Base-by-base conservation (phyloP, 2,888 invertebrate genomes). In the Pyrrhia umbra region DNA sequence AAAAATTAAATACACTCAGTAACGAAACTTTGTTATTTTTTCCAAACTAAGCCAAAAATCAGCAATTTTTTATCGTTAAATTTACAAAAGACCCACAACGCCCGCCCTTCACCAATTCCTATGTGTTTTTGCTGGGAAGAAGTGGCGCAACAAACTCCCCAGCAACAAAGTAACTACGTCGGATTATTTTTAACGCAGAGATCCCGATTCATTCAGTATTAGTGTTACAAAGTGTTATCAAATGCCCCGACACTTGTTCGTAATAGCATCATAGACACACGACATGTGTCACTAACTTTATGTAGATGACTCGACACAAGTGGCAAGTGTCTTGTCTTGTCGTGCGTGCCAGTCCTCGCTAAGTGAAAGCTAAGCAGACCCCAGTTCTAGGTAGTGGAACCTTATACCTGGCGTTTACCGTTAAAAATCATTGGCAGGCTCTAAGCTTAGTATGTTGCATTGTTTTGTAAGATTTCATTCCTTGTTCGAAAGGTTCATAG, bases 191-290 rank as follows among this genome's bases (percentile, higher is more conserved):
- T n/a, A n/a, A 45, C 57, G 65, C 63, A 77, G 63, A 77, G 63
- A 66, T 78, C 74, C 64, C 68, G 79, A 79, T 77, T 68, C 55
- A 79, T 70, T 79, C 79, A 70, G 66, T 61, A 52, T 45, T 67
- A 25, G 63, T 59, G 50, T 63, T 67, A 71, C 67, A 65, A 73
- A 58, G 43, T 47, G 60, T 59, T 72, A 69, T 76, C 50, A 52
- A 42, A 15, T 49, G 30, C 57, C 43, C 61, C 68, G 68, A 64
- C 79, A 76, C 63, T 63, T 56, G 56, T 55, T 52, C 46, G 63
- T 58, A 46, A 47, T 67, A 56, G 42, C 57, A 13, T 45, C 54
- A 68, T 6, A 49, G 37, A 18, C 37, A 39, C 4, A 13, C 34
- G 9, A 34, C 18, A 21, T 20, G n/a, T 30, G 15, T 18, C 39